Conservation (phyloP, 2,797 vertebrate genomes). For the Poecilia velifera region DNA sequence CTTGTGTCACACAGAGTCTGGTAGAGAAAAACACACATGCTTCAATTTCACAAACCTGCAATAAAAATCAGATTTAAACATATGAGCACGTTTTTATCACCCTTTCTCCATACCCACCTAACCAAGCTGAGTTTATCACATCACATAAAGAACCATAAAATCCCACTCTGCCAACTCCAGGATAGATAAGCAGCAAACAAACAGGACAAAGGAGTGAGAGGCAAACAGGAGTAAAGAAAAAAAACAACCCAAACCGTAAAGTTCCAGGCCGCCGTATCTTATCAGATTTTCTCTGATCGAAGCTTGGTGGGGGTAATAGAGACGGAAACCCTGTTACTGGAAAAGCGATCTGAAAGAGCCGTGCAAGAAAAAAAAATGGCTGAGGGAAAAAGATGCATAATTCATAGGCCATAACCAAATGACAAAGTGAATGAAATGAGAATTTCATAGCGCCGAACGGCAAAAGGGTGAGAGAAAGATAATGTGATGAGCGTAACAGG, state of each 20-base stretch:
- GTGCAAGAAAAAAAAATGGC: conserved; percentile 30
- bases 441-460: conserved; percentile 85
- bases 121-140: conserved; percentile 54
- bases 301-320: conserved; percentile 89
- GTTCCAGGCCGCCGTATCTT: conserved; percentile 85
- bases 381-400: conserved; percentile 82
- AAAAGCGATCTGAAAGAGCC: conserved; percentile 84
- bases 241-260: conserved; percentile 82
- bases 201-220: conserved; percentile 48
- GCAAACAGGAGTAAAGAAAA: conserved; percentile 67
- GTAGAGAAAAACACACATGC: conserved; percentile 1
- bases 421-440: conserved; percentile 93
- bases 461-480: conserved; percentile 31
- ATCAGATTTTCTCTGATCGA: conserved; percentile 88
- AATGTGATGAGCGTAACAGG: conserved; percentile 47
- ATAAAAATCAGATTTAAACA: conserved; percentile 60
- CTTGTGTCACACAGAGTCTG: conserved; percentile 29
- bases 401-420: conserved; percentile 86
- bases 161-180: conserved; percentile 63
- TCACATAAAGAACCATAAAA: conserved; percentile 77
- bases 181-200: conserved; percentile 53
- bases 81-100: conserved; percentile 44
- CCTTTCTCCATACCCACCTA: conserved; percentile 53
- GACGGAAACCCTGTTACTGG: conserved; percentile 88
- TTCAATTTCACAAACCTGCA: conserved; percentile 21